Evolutionary conservation across 2,113 vertebrate species (phyloP).

Genomic region (Rhadina sibilatrix): DNA sequence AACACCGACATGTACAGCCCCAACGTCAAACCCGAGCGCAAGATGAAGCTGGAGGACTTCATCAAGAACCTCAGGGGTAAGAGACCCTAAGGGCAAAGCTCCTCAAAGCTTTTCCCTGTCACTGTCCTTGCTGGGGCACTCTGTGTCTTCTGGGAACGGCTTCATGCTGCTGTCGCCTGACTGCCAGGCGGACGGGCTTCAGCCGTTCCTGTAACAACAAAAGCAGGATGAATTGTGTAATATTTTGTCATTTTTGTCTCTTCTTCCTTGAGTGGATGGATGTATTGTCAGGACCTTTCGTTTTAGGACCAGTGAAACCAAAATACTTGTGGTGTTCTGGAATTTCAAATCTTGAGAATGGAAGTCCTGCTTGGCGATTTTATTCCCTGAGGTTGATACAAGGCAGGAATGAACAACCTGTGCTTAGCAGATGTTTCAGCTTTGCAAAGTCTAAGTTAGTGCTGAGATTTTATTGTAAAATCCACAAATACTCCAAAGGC

Average conservation of each 20-base stretch:
- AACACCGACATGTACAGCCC: conserved; percentile 99
- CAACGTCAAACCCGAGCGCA: conserved; percentile 95
- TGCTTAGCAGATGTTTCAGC: neutral
- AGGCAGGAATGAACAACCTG: neutral
- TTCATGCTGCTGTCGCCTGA: neutral
- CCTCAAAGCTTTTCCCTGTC: neutral
- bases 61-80: conserved; percentile 95
- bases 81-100: neutral
- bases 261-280: neutral
- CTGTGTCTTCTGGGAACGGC: too few relatives aligned
- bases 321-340: neutral
- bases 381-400: neutral
- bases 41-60: conserved; percentile 98
- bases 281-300: neutral
- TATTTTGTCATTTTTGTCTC: neutral
- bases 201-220: neutral
- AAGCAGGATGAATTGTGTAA: neutral
- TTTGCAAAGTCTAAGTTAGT: neutral
- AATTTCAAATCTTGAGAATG: neutral
- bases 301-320: neutral
- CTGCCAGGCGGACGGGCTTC: neutral
- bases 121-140: neutral
- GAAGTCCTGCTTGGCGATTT: neutral
- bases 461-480: neutral
- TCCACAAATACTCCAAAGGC: neutral